These are phyloP conservation scores for Ephialtes manifestator DNA, from an alignment of 2,888 invertebrate genomes.

Conservation along the genomic window DNA sequence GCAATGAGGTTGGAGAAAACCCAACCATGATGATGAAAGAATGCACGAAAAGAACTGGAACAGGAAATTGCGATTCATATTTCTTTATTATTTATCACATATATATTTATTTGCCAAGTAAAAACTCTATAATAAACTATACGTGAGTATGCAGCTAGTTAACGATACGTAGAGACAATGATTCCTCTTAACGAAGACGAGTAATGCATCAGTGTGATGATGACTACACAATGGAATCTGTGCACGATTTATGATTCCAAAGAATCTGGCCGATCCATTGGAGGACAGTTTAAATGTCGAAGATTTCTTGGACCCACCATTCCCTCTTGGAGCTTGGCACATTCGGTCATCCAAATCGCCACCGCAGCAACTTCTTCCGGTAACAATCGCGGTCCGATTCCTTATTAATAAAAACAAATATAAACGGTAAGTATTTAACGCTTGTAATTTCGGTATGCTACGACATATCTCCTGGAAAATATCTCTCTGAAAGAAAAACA, in stretches of 20 bases:
- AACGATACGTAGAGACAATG: constrained; percentile 56
- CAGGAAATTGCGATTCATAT: not conserved
- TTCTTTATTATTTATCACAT: constrained; percentile 32
- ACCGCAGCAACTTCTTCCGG: constrained; percentile 81
- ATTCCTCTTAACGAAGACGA: constrained; percentile 38
- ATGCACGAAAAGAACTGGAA: not conserved
- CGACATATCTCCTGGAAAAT: too few relatives aligned
- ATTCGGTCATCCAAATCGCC: constrained; percentile 84
- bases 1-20: too few relatives aligned
- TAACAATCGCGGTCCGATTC: constrained; percentile 81
- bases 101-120: constrained; percentile 44
- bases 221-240: constrained; percentile 17
- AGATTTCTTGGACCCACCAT: constrained; percentile 91
- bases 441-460: too few relatives aligned
- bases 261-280: constrained; percentile 86
- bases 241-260: constrained; percentile 43
- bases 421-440: not conserved
- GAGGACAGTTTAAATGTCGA: constrained; percentile 90
- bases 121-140: constrained; percentile 70
- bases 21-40: not conserved
- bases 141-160: constrained; percentile 58
- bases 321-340: constrained; percentile 88
- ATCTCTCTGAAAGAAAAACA: too few relatives aligned
- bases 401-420: constrained; percentile 69
- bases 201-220: constrained; percentile 28